Evolutionary conservation across 2,797 vertebrate species (phyloP).

Genomic region (Anguilla pacifica): DNA sequence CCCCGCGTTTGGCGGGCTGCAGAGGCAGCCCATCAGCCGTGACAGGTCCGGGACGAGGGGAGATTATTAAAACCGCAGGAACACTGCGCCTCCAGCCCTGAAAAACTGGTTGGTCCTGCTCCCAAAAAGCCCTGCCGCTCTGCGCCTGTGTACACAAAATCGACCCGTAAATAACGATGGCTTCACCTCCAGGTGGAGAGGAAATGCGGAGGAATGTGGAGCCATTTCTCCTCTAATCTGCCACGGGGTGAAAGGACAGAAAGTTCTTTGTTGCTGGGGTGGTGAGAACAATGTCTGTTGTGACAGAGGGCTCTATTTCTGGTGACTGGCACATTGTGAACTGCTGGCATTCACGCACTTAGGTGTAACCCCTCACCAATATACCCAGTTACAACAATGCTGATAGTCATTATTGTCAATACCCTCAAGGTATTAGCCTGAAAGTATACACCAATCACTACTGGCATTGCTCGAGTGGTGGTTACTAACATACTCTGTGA

Average conservation of each 20-base stretch:
- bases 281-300: neutral
- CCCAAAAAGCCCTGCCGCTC: neutral
- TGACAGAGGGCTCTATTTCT: neutral
- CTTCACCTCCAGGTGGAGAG: neutral
- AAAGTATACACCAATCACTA: neutral
- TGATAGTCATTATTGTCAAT: neutral
- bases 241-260: neutral
- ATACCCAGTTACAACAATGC: neutral
- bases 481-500: neutral
- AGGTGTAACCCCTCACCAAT: neutral
- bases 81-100: neutral
- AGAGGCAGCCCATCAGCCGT: neutral
- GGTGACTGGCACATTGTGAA: neutral
- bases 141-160: neutral
- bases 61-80: neutral
- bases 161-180: neutral
- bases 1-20: neutral
- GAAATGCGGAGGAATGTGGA: neutral
- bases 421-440: neutral
- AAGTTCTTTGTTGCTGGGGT: neutral
- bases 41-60: neutral
- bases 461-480: neutral
- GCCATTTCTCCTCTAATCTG: neutral
- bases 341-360: neutral
- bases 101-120: neutral